Percentiles rank a stretch among this genome's conserved stretches.
Evolutionary conservation across 37 sponge, comb jelly and placozoan genomes (phyloP).

Genomic region (Crambe crambe): DNA sequence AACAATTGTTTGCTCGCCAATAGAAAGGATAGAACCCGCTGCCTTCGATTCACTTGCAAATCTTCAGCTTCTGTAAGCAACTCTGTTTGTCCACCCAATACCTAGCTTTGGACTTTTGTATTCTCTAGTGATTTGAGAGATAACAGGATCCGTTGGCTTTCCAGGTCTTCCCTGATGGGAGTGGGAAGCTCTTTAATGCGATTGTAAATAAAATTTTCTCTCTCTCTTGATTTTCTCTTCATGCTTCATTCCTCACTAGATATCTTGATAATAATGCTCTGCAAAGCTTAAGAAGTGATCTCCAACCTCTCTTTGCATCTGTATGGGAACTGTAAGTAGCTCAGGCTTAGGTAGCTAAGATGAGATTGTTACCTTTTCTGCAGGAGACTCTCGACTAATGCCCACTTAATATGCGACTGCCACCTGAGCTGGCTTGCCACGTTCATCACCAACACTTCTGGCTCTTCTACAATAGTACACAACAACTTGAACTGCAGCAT

Average conservation of each 20-base stretch:
- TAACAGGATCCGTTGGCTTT: slow-evolving; percentile 29
- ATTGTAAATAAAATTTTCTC: not conserved
- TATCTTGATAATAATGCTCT: slow-evolving; percentile 7
- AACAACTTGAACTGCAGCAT: not conserved
- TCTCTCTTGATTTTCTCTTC: not conserved
- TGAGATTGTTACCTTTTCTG: no score
- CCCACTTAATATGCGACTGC: slow-evolving; percentile 34
- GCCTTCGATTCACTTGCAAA: slow-evolving; percentile 21
- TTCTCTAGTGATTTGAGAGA: slow-evolving; percentile 20
- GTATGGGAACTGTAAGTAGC: slow-evolving; percentile 10
- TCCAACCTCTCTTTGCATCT: slow-evolving; percentile 27
- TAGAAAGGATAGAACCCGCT: slow-evolving; percentile 10
- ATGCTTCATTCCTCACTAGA: not conserved
- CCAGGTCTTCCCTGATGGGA: slow-evolving; percentile 17
- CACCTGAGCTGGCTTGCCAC: slow-evolving; percentile 43
- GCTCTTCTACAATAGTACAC: not conserved
- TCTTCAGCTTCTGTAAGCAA: slow-evolving; percentile 15
- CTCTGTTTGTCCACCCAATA: not conserved
- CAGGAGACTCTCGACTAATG: no score
- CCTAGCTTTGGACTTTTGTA: not conserved
- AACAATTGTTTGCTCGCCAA: not conserved
- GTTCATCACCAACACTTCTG: not conserved
- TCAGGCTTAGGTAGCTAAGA: no score
- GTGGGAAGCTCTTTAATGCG: not conserved
- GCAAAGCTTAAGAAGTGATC: slow-evolving; percentile 14